Conservation (phyloP, 35 echinoderm and acorn worm genomes). For the Heliocidaris erythrogramma region DNA sequence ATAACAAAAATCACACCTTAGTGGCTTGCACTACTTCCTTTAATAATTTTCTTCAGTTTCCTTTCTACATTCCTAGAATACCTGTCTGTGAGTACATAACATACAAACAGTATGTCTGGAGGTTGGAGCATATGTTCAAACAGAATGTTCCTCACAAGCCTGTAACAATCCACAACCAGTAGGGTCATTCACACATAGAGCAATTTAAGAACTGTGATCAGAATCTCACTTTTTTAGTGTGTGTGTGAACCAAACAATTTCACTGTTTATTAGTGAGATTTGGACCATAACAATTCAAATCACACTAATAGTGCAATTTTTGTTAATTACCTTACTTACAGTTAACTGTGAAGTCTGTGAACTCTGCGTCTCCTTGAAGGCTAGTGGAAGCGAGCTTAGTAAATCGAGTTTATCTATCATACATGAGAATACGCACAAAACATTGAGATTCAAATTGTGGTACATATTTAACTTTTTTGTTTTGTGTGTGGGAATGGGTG, state of each 20-base stretch:
- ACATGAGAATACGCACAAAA: too few species aligned
- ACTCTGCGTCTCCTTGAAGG: neutral
- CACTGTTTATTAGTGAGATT: neutral
- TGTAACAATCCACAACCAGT: neutral
- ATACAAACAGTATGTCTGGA: neutral
- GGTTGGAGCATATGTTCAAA: neutral
- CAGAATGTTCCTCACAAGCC: neutral
- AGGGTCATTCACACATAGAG: neutral
- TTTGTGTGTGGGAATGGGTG: neutral
- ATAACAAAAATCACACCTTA: neutral
- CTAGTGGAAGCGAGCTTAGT: too few species aligned
- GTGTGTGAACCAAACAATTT: neutral
- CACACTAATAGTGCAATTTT: neutral
- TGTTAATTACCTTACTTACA: too few species aligned
- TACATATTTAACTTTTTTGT: neutral
- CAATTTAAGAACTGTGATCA: neutral
- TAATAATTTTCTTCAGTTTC: constrained; percentile 1
- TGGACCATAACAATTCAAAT: neutral
- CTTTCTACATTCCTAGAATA: neutral
- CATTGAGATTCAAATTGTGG: neutral
- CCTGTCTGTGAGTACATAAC: neutral
- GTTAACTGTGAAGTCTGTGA: too few species aligned
- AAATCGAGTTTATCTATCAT: too few species aligned
- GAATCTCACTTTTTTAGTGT: neutral
- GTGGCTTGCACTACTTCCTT: neutral